Percentiles rank a stretch among this genome's conserved stretches.
Conservation (phyloP, 1,140 invertebrate species). For the Euwallacea similis region DNA sequence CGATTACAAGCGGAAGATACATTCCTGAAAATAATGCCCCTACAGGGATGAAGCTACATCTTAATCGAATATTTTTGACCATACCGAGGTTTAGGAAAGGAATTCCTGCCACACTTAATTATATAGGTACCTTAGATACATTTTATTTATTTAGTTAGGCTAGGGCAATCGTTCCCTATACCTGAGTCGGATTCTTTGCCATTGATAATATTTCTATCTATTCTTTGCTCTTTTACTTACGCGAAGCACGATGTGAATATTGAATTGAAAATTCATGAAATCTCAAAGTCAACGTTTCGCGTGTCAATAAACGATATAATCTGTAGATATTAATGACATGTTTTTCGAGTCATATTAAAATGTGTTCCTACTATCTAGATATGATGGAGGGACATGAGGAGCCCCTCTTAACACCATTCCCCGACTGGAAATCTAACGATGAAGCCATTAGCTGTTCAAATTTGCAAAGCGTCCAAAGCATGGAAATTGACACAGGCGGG, state of each 20-base stretch:
- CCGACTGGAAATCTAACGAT: conserved; percentile 67
- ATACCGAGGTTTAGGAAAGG: conserved; percentile 54
- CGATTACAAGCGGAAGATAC: conserved; percentile 45
- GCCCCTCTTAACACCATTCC: conserved; percentile 65
- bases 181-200: no score
- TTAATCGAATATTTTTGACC: conserved; percentile 52
- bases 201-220: no score
- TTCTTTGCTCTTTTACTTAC: no score
- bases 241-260: no score
- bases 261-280: no score
- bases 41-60: conserved; percentile 53
- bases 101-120: conserved; percentile 54
- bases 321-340: no score
- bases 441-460: conserved; percentile 60
- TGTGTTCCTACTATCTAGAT: not conserved
- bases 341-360: no score
- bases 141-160: no score
- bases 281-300: no score
- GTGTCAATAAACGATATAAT: no score
- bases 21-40: conserved; percentile 54
- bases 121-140: conserved; percentile 2
- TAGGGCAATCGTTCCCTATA: no score
- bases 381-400: conserved; percentile 39
- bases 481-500: conserved; percentile 69
- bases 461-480: conserved; percentile 69